Percentiles rank a stretch among this genome's conserved stretches.
phyloP scores from a whole-genome alignment of 2,113 vertebrate species.

The Pan troglodytes region NHGRI_mPanTro3-v2.1_pri NC_072417.2:48995501-48996000 shows the following conservation, averaged over 20 bases:
- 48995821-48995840: conserved; percentile 94
- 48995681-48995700: fast-evolving
- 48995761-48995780: conserved; percentile 90
- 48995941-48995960: fast-evolving
- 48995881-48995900: conserved; percentile 93
- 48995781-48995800: conserved; percentile 99
- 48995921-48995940: fast-evolving
- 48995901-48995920: conserved; percentile 98
- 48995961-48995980: background rate
- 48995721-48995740: conserved; percentile 94
- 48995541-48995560: background rate
- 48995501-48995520: background rate
- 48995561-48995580: background rate
- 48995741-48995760: conserved; percentile 92
- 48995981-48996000: background rate
- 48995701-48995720: conserved; percentile 96
- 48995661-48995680: background rate
- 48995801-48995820: conserved; percentile 94
- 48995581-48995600: background rate
- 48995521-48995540: background rate
- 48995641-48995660: background rate
- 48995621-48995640: background rate
- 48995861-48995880: conserved; percentile 98
- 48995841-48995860: conserved; percentile 92
- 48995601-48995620: background rate